A percentile compares a stretch with the other conserved stretches of the same genome.
These are phyloP conservation scores for Coecobrya sp. DNA, from an alignment of 2,888 invertebrate species.

Conservation along the genomic window DNA sequence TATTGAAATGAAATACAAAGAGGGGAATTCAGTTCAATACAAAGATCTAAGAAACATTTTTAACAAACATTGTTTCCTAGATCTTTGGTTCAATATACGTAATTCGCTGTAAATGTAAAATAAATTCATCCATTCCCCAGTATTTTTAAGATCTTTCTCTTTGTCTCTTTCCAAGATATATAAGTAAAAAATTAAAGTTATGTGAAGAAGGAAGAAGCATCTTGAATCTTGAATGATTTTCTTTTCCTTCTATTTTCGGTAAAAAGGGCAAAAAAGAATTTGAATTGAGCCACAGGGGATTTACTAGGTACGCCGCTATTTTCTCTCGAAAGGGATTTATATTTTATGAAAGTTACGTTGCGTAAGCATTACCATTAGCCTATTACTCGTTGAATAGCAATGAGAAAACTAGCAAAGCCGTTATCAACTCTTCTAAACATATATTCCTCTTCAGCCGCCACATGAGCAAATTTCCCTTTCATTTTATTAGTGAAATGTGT, in stretches of 20 bases:
- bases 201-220: too few relatives aligned
- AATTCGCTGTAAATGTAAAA: constrained; percentile 37
- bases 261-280: neutral
- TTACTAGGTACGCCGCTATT: constrained; percentile 41
- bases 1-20: constrained; percentile 8
- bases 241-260: neutral
- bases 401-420: neutral
- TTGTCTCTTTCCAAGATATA: neutral
- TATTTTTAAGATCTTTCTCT: neutral
- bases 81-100: too few relatives aligned
- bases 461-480: too few relatives aligned
- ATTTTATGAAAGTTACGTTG: constrained; percentile 54
- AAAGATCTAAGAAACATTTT: too few relatives aligned
- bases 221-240: too few relatives aligned
- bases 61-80: too few relatives aligned
- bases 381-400: constrained; percentile 1
- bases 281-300: constrained; percentile 67
- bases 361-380: constrained; percentile 30
- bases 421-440: neutral
- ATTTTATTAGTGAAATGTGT: too few relatives aligned
- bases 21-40: neutral
- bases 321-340: constrained; percentile 56
- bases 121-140: constrained; percentile 22
- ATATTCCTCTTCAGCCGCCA: neutral
- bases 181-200: neutral